Percentiles rank a stretch among this genome's conserved stretches.
Evolutionary conservation across 2,797 vertebrate genomes (phyloP).

Genomic region (Falco novaeseelandiae): DNA sequence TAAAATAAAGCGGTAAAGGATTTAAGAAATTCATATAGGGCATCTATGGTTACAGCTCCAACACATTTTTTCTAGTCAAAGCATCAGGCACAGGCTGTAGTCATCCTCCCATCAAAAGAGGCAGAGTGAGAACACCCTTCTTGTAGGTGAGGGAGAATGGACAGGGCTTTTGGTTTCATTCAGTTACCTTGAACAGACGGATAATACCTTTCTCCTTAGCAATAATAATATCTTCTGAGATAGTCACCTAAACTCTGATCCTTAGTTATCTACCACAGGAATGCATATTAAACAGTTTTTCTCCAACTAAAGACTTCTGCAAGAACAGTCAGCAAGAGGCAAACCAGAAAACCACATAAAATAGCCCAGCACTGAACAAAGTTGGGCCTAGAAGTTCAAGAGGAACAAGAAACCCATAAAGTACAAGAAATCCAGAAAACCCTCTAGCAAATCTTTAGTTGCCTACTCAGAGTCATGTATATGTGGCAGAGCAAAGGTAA

Average conservation of each 20-base stretch:
- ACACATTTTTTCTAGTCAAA: background rate
- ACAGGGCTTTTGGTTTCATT: background rate
- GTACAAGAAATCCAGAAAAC: background rate
- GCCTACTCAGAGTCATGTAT: background rate
- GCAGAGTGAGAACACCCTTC: background rate
- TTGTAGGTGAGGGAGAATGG: background rate
- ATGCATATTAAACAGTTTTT: background rate
- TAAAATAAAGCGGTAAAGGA: background rate
- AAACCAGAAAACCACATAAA: background rate
- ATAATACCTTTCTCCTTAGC: background rate
- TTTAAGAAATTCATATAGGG: background rate
- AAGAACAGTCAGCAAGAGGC: background rate
- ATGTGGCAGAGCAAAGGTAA: background rate
- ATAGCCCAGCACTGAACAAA: background rate
- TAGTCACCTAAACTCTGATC: background rate
- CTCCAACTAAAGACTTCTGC: background rate
- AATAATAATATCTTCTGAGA: background rate
- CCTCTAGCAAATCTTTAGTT: background rate
- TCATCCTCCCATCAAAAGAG: background rate
- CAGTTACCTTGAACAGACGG: background rate
- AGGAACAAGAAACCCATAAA: background rate
- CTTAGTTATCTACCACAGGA: background rate
- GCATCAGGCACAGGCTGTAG: background rate
- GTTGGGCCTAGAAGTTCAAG: background rate
- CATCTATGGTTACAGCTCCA: background rate